Conservation (phyloP, 2,888 invertebrate species). For the Eustalomyia histrio region DNA sequence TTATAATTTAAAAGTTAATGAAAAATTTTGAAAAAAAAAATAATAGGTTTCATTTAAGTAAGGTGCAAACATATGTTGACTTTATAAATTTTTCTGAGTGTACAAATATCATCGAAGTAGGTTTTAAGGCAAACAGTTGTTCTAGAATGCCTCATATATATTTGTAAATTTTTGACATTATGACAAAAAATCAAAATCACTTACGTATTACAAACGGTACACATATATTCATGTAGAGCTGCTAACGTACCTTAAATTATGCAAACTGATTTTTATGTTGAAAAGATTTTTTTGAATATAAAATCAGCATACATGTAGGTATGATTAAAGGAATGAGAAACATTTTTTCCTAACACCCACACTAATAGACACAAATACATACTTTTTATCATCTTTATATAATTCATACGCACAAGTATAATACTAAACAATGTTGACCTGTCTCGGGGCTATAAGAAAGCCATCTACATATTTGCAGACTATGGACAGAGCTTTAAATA, state of each 20-base stretch:
- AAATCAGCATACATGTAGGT: constrained; percentile 40
- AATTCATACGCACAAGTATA: constrained; percentile 21
- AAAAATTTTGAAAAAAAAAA: no score
- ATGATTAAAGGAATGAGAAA: constrained; percentile 23
- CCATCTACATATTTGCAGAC: background rate
- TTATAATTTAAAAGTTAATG: no score
- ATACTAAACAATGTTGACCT: constrained; percentile 55
- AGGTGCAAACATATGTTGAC: no score
- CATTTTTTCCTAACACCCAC: constrained; percentile 16
- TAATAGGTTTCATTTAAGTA: no score
- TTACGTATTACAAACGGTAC: background rate
- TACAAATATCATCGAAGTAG: no score
- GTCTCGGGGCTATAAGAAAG: constrained; percentile 39
- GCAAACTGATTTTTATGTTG: constrained; percentile 53
- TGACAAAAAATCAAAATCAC: background rate
- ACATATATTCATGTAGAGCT: constrained; percentile 2
- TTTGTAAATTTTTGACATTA: background rate
- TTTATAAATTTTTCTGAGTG: no score
- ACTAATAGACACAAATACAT: background rate
- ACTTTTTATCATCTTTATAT: background rate
- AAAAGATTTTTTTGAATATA: constrained; percentile 55
- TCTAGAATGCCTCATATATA: no score
- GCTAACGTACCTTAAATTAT: constrained; percentile 44
- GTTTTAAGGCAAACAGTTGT: no score
- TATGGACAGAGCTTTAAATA: background rate